phyloP scores from a whole-genome alignment of 2,888 invertebrate species.

The Trissonchulus sp. region DNA sequence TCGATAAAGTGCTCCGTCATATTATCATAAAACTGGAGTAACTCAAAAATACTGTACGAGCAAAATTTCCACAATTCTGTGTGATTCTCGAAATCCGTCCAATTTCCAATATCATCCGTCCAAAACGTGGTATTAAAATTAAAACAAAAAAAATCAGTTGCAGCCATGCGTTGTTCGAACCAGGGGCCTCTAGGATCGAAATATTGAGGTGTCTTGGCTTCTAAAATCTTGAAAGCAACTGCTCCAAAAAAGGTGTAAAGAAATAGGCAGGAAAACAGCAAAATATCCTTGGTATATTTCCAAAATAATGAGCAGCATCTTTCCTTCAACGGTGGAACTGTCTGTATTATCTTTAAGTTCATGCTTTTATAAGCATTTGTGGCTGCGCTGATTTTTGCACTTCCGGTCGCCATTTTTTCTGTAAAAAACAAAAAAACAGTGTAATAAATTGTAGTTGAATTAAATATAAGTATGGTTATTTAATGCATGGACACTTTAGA shows the following conservation, averaged over 20 bases:
- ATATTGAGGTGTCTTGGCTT: not conserved
- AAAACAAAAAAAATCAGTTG: not conserved
- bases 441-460: too few relatives aligned
- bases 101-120: not conserved
- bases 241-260: not conserved
- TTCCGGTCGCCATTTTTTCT: too few relatives aligned
- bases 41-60: not conserved
- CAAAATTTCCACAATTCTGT: not conserved
- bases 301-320: too few relatives aligned
- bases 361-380: too few relatives aligned
- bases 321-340: too few relatives aligned
- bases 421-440: too few relatives aligned
- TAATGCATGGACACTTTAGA: too few relatives aligned
- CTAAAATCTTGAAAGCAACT: not conserved
- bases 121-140: not conserved
- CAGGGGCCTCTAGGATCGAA: not conserved
- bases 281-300: not conserved
- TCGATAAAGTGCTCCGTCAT: not conserved
- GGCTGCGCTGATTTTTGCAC: too few relatives aligned
- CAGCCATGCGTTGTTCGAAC: not conserved
- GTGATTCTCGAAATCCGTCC: not conserved
- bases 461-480: too few relatives aligned
- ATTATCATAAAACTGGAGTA: not conserved
- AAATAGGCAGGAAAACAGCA: not conserved
- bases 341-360: too few relatives aligned